phyloP scores from a whole-genome alignment of 2,113 vertebrate species.

The Microcebus murinus region DNA sequence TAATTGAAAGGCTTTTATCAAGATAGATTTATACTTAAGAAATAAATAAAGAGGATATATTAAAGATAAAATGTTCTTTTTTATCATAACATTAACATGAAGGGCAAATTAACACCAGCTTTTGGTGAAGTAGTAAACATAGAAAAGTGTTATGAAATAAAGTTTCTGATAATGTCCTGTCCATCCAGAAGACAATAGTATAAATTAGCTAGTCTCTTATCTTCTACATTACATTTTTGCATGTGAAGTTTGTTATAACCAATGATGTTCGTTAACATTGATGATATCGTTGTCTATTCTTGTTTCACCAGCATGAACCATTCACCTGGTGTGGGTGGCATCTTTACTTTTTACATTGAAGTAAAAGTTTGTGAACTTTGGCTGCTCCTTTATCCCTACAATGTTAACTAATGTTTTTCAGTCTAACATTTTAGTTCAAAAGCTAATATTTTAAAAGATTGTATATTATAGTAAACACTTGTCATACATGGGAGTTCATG shows the following conservation, averaged over 20 bases:
- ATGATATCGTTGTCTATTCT: neutral
- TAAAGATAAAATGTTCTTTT: neutral
- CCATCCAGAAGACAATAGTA: neutral
- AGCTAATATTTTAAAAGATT: neutral
- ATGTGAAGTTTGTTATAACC: neutral
- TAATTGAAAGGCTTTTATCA: neutral
- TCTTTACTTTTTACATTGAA: neutral
- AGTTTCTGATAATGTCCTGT: neutral
- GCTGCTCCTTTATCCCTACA: neutral
- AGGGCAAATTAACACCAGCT: neutral
- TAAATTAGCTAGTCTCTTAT: neutral
- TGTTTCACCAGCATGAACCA: neutral
- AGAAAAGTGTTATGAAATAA: neutral
- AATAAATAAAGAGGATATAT: neutral
- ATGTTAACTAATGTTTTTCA: constrained; percentile 1
- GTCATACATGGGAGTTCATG: neutral
- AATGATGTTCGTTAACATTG: neutral
- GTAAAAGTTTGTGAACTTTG: neutral
- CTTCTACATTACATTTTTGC: neutral
- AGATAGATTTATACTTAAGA: neutral
- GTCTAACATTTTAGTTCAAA: neutral
- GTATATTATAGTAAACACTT: neutral
- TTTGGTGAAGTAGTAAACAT: neutral
- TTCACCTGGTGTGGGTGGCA: neutral
- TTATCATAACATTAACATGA: neutral